These are phyloP conservation scores for Drosophila multiciliata DNA, from an alignment of 2,888 invertebrate genomes.

Conservation along the genomic window DNA sequence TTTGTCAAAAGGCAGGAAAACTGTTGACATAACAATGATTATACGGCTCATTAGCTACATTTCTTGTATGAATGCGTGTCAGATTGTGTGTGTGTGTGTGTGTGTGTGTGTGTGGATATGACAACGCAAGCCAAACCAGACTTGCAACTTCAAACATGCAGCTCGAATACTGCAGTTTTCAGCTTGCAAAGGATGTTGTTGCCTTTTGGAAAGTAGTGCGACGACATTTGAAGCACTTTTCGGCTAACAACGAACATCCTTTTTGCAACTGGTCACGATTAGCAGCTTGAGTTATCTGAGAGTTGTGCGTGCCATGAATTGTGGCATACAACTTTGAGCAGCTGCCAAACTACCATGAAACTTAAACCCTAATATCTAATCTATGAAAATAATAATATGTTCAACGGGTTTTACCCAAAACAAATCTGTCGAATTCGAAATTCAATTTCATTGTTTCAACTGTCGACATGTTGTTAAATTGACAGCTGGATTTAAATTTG, in stretches of 20 bases:
- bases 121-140: slow-evolving; percentile 23
- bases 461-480: neutral
- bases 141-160: slow-evolving; percentile 12
- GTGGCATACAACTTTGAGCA: neutral
- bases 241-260: slow-evolving; percentile 13
- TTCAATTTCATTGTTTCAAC: neutral
- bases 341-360: neutral
- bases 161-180: slow-evolving; percentile 32
- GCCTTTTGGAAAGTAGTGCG: slow-evolving; percentile 33
- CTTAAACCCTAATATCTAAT: neutral
- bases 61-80: slow-evolving; percentile 38
- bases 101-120: slow-evolving; percentile 20
- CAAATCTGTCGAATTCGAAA: neutral
- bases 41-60: slow-evolving; percentile 80
- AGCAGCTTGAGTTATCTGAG: slow-evolving; percentile 1
- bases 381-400: neutral
- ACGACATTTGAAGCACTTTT: slow-evolving; percentile 33
- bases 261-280: slow-evolving; percentile 8
- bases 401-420: neutral
- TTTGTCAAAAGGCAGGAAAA: slow-evolving; percentile 78
- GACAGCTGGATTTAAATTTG: neutral
- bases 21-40: slow-evolving; percentile 81
- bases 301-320: neutral
- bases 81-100: slow-evolving; percentile 6
- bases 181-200: slow-evolving; percentile 44